phyloP scores from a whole-genome alignment of 2,888 invertebrate genomes.

The Cosmorhoe ocellata region DNA sequence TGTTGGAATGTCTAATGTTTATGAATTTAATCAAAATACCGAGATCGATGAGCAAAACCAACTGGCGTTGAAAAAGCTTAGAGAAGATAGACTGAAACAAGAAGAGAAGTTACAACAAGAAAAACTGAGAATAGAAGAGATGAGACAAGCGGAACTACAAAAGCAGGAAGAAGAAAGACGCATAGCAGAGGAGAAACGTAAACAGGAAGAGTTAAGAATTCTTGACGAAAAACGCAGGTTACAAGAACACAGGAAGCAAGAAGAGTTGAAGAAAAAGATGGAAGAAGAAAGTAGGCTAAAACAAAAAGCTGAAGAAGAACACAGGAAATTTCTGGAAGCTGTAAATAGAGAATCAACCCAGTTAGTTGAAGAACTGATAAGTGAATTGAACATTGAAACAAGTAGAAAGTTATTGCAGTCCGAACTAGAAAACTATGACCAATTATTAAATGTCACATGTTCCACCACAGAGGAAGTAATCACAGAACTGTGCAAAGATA shows the following conservation, averaged over 20 bases:
- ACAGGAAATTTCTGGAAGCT: constrained; percentile 56
- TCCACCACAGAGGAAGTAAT: constrained; percentile 55
- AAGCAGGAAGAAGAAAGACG: constrained; percentile 44
- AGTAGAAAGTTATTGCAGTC: constrained; percentile 50
- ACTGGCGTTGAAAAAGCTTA: constrained; percentile 34
- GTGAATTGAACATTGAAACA: constrained; percentile 57
- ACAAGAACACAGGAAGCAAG: constrained; percentile 45
- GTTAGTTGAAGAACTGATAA: constrained; percentile 56
- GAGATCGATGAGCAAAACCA: constrained; percentile 34
- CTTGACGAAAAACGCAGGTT: constrained; percentile 38
- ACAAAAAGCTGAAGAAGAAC: constrained; percentile 59
- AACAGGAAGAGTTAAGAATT: constrained; percentile 36
- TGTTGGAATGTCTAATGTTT: constrained; percentile 41
- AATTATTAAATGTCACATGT: constrained; percentile 52
- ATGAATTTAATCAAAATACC: constrained; percentile 59
- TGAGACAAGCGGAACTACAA: constrained; percentile 37
- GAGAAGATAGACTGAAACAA: constrained; percentile 48
- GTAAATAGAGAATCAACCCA: constrained; percentile 63
- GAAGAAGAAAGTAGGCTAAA: constrained; percentile 61
- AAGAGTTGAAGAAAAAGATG: constrained; percentile 42
- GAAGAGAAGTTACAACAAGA: constrained; percentile 47
- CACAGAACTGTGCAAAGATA: constrained; percentile 56
- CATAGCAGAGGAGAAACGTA: constrained; percentile 36
- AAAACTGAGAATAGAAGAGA: constrained; percentile 39
- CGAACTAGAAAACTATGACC: constrained; percentile 56